These are phyloP conservation scores for Noctua janthina DNA, from an alignment of 2,888 invertebrate genomes.

Conservation along the genomic window DNA sequence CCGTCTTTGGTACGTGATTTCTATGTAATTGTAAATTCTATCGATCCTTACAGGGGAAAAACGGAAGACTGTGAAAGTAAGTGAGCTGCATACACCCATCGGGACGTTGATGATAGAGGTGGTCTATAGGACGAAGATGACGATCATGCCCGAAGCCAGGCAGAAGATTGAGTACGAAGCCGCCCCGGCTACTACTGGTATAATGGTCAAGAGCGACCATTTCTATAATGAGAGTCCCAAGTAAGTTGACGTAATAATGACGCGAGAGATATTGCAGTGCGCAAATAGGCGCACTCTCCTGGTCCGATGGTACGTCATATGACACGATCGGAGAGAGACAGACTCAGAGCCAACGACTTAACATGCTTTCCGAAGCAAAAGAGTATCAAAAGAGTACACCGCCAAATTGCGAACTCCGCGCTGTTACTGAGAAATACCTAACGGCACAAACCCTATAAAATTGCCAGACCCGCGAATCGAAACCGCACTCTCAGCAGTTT, in stretches of 20 bases:
- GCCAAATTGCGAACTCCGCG: neutral
- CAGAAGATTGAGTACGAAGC: slow-evolving; percentile 89
- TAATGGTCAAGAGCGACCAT: slow-evolving; percentile 97
- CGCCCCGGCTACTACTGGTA: slow-evolving; percentile 81
- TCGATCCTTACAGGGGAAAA: slow-evolving; percentile 92
- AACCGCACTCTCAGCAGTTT: neutral
- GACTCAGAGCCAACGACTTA: neutral
- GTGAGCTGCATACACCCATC: slow-evolving; percentile 96
- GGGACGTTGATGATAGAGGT: slow-evolving; percentile 96
- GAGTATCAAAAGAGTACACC: neutral
- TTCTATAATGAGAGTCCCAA: slow-evolving; percentile 91
- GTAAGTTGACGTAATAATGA: slow-evolving; percentile 79
- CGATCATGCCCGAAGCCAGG: slow-evolving; percentile 95
- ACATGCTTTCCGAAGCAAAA: neutral
- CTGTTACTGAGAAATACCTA: neutral
- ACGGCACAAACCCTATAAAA: neutral
- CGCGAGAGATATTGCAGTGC: neutral
- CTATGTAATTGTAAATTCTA: neutral
- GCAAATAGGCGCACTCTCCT: neutral
- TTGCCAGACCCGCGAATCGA: neutral
- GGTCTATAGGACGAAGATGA: slow-evolving; percentile 97
- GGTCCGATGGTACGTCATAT: neutral
- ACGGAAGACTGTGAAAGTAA: slow-evolving; percentile 94
- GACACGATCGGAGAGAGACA: neutral
- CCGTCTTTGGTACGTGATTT: neutral